Conservation (phyloP, 2,888 invertebrate species). For the Oscheius sp. region DNA sequence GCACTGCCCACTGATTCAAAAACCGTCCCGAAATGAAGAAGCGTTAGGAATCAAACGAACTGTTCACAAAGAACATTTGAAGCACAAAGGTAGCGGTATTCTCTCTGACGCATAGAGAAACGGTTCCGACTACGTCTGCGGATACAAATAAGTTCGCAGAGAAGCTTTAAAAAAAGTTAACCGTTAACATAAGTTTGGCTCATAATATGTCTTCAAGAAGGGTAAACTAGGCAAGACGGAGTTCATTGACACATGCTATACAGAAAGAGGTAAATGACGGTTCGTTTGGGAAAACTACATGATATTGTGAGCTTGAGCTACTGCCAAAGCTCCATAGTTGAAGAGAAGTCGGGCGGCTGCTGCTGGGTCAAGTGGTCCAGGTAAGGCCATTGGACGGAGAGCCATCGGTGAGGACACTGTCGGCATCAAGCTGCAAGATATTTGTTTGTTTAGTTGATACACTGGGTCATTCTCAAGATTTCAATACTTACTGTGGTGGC, state of each 20-base stretch:
- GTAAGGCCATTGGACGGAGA: constrained; percentile 37
- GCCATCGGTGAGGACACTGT: constrained; percentile 24
- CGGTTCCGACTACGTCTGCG: no score
- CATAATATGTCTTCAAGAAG: background rate
- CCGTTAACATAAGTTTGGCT: background rate
- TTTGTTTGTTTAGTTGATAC: background rate
- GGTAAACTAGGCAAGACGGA: constrained; percentile 10
- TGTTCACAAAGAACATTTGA: no score
- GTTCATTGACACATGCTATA: constrained; percentile 21
- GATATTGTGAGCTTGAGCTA: constrained; percentile 26
- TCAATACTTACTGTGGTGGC: constrained; percentile 17
- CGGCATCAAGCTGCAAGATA: constrained; percentile 36
- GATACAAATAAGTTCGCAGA: no score
- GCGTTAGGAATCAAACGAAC: no score
- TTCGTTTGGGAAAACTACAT: background rate
- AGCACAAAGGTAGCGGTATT: no score
- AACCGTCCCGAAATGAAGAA: no score
- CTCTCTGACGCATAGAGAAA: no score
- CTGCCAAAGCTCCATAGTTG: constrained; percentile 42
- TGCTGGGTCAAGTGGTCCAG: constrained; percentile 40
- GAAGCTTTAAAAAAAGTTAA: no score
- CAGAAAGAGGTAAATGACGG: constrained; percentile 23
- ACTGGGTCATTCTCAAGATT: background rate
- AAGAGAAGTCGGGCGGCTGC: constrained; percentile 53
- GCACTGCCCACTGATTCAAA: no score